phyloP scores from a whole-genome alignment of 2,797 vertebrate genomes.

The Myoxocephalus aenaeus region DNA sequence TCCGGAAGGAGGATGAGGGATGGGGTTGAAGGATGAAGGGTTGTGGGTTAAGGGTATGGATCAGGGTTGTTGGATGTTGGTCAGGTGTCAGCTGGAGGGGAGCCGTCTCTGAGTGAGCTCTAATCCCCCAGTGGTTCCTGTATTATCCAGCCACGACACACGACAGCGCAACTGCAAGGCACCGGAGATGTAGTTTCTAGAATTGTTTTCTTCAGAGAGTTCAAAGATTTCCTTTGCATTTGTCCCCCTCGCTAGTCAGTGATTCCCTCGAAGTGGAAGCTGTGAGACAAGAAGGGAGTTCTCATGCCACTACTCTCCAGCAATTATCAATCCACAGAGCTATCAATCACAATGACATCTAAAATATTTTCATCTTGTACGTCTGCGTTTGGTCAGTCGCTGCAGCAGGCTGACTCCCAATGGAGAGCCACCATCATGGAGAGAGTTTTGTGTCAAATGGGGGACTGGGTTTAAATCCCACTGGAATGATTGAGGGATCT shows the following conservation, averaged over 20 bases:
- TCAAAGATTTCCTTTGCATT: conserved; percentile 24
- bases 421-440: conserved; percentile 37
- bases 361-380: conserved; percentile 49
- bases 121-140: neutral
- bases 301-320: conserved; percentile 42
- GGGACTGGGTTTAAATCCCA: conserved; percentile 55
- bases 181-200: conserved; percentile 26
- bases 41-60: neutral
- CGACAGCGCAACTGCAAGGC: conserved; percentile 15
- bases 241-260: conserved; percentile 20
- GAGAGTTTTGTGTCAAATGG: conserved; percentile 36
- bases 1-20: neutral
- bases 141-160: neutral
- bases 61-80: neutral
- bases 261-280: conserved; percentile 49
- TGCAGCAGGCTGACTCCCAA: conserved; percentile 47
- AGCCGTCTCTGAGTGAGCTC: neutral
- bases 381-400: conserved; percentile 56
- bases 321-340: conserved; percentile 55
- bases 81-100: neutral
- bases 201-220: conserved; percentile 42
- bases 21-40: neutral
- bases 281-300: conserved; percentile 30
- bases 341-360: conserved; percentile 55
- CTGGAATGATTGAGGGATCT: conserved; percentile 64